Base-by-base conservation (phyloP, 2,797 vertebrate genomes). In the Cichlasoma orientale region DNA sequence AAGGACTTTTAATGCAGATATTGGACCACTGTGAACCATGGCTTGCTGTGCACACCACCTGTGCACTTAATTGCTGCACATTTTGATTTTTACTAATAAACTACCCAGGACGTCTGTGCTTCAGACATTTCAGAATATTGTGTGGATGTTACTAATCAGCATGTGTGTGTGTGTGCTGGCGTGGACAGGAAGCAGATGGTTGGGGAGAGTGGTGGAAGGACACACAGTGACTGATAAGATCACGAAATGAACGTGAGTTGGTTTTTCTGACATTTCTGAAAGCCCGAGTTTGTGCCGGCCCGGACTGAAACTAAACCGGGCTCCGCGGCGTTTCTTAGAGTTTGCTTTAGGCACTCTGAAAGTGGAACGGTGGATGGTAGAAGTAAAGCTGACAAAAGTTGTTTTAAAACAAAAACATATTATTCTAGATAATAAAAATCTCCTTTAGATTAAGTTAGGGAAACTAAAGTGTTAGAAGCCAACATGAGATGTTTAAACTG, bases 341-440 rank as follows among this genome's bases (percentile, higher is more conserved):
- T 66, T 16, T 3, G 5, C 44, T 66, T 47, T 4, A 19, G 61
- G 38, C 38, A 44, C 36, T 63, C 36, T 3, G 1, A 36, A 61
- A 0, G 14, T 21, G 41, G 36, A 14, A 44, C 0, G 59, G 3
- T 23, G 5, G 14, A 41, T 13, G 38, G 3, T 44, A 12, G 41
- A 4, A 4, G 61, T 5, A 66, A 47, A 47, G 38, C 12, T 47
- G 5, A 9, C 3, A 47, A 47, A 47, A n/a, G 11, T 7, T 29
- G 11, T 27, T 66, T 29, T 19, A 47, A 66, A 47, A 68, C 0
- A n/a, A 29, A 68, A 47, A 29, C 41, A 29, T 29, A 50, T 29
- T 11, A 68, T 50, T 29, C 12, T 50, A 41, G 10, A 29, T 18
- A 29, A 29, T 29, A 13, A 68, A 68, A 68, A 4, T 68, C 23